These are phyloP conservation scores for Lobophora halterata DNA, from an alignment of 2,888 invertebrate genomes.

Conservation along the genomic window DNA sequence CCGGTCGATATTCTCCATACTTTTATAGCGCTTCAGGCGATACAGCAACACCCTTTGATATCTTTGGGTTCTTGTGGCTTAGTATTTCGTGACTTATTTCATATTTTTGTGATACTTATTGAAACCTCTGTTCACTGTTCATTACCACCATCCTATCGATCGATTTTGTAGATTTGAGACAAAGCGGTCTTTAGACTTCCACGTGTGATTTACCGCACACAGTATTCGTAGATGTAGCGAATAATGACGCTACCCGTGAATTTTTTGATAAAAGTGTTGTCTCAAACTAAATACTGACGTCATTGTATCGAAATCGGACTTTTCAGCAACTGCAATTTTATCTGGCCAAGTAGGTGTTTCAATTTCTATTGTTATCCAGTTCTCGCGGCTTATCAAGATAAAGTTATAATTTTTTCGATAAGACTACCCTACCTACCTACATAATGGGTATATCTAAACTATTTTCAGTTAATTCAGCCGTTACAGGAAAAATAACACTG, in stretches of 20 bases:
- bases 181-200: constrained; percentile 13
- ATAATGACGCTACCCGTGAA: neutral
- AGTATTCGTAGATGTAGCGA: too few relatives aligned
- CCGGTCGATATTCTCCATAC: constrained; percentile 27
- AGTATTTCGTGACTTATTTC: neutral
- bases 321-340: too few relatives aligned
- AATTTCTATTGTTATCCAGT: too few relatives aligned
- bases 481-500: constrained; percentile 48
- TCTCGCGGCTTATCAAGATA: too few relatives aligned
- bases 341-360: too few relatives aligned
- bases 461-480: constrained; percentile 33
- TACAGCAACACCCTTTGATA: too few relatives aligned
- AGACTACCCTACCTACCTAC: neutral
- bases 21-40: too few relatives aligned
- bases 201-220: constrained; percentile 13
- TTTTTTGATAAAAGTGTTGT: neutral
- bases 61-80: constrained; percentile 24
- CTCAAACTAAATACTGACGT: constrained; percentile 7
- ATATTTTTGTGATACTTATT: too few relatives aligned
- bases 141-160: neutral
- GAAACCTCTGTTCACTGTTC: too few relatives aligned
- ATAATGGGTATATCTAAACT: neutral
- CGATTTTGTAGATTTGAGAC: constrained; percentile 5
- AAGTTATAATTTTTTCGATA: too few relatives aligned
- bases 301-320: constrained; percentile 4